Base-by-base conservation (phyloP, 2,888 invertebrate genomes). In the Marasmarcha lunaedactyla region DNA sequence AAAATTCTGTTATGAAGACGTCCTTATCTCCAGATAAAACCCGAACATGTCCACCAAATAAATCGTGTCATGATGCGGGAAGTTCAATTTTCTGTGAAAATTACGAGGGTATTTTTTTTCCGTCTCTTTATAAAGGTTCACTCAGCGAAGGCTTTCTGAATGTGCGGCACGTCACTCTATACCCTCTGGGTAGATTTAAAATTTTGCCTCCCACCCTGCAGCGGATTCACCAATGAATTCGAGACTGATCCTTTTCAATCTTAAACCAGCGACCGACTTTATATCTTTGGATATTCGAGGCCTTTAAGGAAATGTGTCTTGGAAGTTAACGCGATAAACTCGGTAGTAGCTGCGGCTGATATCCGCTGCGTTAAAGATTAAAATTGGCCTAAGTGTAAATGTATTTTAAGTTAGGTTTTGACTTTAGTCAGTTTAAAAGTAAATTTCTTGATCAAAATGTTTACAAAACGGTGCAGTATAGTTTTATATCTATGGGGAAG, bases 21-120 rank as follows among this genome's bases (percentile, higher is more conserved):
- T 50, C 59, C 59, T 63, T 68, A 66, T 71, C 60, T 65, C 45
- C 56, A 59, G 56, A 58, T 48, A 46, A 59, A 60, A 62, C 56
- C 59, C 55, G 47, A 47, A 55, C 63, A 65, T 67, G 69, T 67
- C 63, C 63, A 58, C 57, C 57, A 63, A 71, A 72, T 71, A 73
- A 69, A 73, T 71, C 61, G 60, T 56, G 50, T 48, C 58, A 58
- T 64, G 64, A 67, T 55, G 57, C 57, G 59, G 58, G 57, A 56
- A 63, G 67, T 68, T 71, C 64, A 72, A 71, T 71, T 71, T 71
- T 59, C 63, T 66, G 69, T 67, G 63, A 71, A 70, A 73, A 69
- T 71, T 68, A 64, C 61, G 54, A 59, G 59, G 52, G 55, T 59
- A 56, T 59, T 60, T 56, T 54, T 54, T 49, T 50, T 48, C n/a